Conservation (phyloP, 2,888 invertebrate genomes). For the Nudaria mundana region DNA sequence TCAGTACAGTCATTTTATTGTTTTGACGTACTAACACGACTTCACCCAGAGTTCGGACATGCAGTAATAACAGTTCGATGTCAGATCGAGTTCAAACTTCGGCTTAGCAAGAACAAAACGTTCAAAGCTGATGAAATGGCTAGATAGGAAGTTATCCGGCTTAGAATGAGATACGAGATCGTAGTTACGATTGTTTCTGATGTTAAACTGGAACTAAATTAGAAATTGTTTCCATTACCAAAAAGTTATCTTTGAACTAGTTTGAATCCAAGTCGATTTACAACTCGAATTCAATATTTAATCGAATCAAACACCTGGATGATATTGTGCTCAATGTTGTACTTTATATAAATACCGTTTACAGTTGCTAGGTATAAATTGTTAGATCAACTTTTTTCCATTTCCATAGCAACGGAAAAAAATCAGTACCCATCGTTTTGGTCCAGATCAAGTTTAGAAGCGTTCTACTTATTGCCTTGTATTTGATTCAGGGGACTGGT, state of each 20-base stretch:
- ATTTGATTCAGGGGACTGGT: too few relatives aligned
- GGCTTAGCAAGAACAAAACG: not conserved
- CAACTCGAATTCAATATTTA: not conserved
- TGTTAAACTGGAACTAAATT: not conserved
- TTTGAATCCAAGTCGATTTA: not conserved
- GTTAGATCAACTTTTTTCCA: too few relatives aligned
- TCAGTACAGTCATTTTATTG: not conserved
- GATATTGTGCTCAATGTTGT: not conserved
- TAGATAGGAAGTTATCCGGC: not conserved
- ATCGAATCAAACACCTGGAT: not conserved
- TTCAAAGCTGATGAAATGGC: not conserved
- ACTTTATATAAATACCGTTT: not conserved
- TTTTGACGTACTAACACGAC: not conserved
- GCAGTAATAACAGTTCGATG: slow-evolving; percentile 3
- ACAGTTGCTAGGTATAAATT: not conserved
- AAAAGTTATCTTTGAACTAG: not conserved
- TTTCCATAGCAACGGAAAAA: too few relatives aligned
- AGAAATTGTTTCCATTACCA: not conserved
- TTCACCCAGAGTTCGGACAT: not conserved
- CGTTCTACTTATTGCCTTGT: too few relatives aligned
- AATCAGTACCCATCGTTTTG: too few relatives aligned
- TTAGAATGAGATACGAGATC: not conserved
- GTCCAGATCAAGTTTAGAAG: too few relatives aligned
- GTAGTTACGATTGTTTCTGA: not conserved
- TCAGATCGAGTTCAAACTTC: slow-evolving; percentile 3